Percentiles rank a stretch among this genome's conserved stretches.
Conservation (phyloP, 2,797 vertebrate species). For the Catharus ustulatus region DNA sequence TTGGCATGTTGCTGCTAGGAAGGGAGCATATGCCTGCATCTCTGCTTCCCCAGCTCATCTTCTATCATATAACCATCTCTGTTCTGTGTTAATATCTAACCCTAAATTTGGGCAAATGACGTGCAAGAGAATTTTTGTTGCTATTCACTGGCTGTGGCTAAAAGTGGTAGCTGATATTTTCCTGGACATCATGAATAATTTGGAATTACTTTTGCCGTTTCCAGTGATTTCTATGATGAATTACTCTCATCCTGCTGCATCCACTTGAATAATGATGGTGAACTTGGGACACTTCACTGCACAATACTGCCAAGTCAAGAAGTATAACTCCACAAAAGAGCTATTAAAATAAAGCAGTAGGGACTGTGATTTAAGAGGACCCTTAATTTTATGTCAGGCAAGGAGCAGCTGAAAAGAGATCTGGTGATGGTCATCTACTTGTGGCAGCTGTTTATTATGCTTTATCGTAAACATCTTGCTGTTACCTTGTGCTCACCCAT, state of each 20-base stretch:
- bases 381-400: not conserved
- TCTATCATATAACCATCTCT: not conserved
- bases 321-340: not conserved
- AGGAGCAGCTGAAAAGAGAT: not conserved
- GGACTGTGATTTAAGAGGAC: not conserved
- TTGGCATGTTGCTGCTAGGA: not conserved
- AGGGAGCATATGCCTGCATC: not conserved
- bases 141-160: not conserved
- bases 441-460: constrained; percentile 45
- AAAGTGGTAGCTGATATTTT: not conserved
- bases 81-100: not conserved
- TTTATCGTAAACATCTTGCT: not conserved
- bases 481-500: constrained; percentile 43
- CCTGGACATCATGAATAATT: not conserved
- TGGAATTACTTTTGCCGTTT: not conserved
- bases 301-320: not conserved
- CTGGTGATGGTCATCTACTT: constrained; percentile 3
- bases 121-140: not conserved
- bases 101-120: not conserved
- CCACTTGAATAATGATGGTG: not conserved
- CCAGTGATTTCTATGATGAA: not conserved
- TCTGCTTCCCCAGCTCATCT: not conserved
- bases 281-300: not conserved
- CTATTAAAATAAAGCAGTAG: not conserved
- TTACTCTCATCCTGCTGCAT: not conserved